Evolutionary conservation across 2,888 invertebrate species (phyloP), one percentile per base, ranked within the genome.

Genomic region (Abrostola tripartita): DNA sequence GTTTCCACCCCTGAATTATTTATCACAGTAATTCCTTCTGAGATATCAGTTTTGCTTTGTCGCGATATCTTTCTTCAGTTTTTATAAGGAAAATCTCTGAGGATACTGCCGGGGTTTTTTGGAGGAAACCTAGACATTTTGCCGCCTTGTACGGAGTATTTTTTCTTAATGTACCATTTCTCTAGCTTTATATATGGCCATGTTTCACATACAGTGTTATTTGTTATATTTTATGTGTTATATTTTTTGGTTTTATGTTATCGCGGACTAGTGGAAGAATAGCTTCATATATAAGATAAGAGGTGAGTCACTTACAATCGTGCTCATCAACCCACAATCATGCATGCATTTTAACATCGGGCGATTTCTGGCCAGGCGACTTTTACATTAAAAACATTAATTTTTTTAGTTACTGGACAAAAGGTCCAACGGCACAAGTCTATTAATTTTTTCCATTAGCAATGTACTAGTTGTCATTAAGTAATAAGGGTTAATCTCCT

Each of bases 1-100:
- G 58, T 67, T 65, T 69, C 72, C 64, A 64, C 40, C 50, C 37
- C 61, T 74, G 72, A 77, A 75, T 74, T 74, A 79, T 81, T 75
- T 81, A 76, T 79, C 65, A 65, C 51, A 37, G 68, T 75, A 70
- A 81, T 79, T 78, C 67, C 51, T 78, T 66, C n/a, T 59, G 60
- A 65, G 65, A 76, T 79, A 79, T 77, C 75, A 81, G 71, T 73
- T 71, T 65, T 68, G 38, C 42, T 62, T 61, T 60, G 57, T 73
- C 70, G 36, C 65, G 41, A 55, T 74, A 62, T 72, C 59, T 70
- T 59, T 56, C 49, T 64, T 67, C 12, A 54, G 47, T 68, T 74
- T 65, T 67, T 74, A 24, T 60, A 53, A 64, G 59, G 42, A 76
- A 73, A 68, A 71, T 78, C 63, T 61, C 56, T 7, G n/a, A 57